These are phyloP conservation scores for Mastomys coucha DNA, from an alignment of 2,113 vertebrate genomes.

Conservation along the genomic window DNA sequence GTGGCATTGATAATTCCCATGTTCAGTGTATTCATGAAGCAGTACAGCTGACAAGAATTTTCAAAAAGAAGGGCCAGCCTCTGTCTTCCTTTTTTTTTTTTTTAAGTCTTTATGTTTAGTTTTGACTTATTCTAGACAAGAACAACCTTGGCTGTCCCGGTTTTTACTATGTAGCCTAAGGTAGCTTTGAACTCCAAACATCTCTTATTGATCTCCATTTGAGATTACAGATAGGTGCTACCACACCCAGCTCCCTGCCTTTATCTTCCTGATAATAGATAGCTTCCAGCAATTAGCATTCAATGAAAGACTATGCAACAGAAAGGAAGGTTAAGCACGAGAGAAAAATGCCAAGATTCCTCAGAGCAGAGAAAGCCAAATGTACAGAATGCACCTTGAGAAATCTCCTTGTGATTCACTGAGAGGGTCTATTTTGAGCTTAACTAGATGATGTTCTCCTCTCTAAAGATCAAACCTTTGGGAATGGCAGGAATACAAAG, in stretches of 20 bases:
- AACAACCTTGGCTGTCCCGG: background rate
- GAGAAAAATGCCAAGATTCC: background rate
- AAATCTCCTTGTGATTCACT: background rate
- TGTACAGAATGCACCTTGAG: background rate
- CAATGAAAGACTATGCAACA: background rate
- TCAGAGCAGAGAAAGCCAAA: slow-evolving; percentile 7
- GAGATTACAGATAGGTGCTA: background rate
- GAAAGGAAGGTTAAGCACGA: background rate
- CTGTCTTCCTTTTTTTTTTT: background rate
- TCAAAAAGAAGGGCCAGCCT: background rate
- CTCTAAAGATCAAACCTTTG: slow-evolving; percentile 2
- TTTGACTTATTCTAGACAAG: background rate
- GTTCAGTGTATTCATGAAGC: background rate
- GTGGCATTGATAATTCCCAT: background rate
- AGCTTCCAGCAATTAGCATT: slow-evolving; percentile 35
- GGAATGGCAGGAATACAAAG: background rate
- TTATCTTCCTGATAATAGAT: slow-evolving; percentile 3
- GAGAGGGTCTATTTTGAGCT: background rate
- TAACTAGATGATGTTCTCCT: background rate
- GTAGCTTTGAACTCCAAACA: background rate
- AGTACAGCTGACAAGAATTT: background rate
- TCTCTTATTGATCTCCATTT: background rate
- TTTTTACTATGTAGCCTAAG: background rate
- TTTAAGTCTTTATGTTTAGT: background rate
- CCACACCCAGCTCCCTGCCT: background rate